Evolutionary conservation across 2,113 vertebrate genomes (phyloP).

Genomic region (Arizona elegans): DNA sequence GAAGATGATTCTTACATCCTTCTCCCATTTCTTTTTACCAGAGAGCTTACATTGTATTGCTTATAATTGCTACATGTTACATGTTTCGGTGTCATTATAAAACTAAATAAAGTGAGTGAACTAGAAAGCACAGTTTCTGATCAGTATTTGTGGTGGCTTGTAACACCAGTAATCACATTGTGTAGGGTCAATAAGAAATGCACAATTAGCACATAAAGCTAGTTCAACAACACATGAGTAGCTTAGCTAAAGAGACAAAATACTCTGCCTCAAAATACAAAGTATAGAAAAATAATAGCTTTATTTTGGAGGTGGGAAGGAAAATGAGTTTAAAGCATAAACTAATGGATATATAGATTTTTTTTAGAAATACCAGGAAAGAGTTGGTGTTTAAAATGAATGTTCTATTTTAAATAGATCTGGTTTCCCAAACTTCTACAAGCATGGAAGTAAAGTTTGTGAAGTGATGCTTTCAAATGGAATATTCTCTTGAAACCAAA

Average conservation of each 20-base stretch:
- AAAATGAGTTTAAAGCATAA: conserved; percentile 22
- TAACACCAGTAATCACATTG: conserved; percentile 30
- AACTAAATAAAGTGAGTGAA: conserved; percentile 47
- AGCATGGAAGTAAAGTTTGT: conserved; percentile 25
- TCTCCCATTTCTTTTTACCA: conserved; percentile 41
- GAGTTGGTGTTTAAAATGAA: not conserved
- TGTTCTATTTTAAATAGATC: conserved; percentile 20
- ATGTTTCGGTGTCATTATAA: conserved; percentile 57
- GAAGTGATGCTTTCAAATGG: conserved; percentile 11
- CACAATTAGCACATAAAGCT: conserved; percentile 30
- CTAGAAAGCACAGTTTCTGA: conserved; percentile 52
- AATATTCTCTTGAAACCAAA: conserved; percentile 22
- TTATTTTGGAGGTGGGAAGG: conserved; percentile 36
- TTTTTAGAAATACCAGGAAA: conserved; percentile 22
- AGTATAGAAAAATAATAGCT: conserved; percentile 4
- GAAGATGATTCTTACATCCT: conserved; percentile 34
- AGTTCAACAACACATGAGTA: conserved; percentile 29
- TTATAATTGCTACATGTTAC: conserved; percentile 51
- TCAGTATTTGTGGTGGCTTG: conserved; percentile 36
- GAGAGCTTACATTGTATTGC: conserved; percentile 52
- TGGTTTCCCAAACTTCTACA: not conserved
- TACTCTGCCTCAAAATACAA: conserved; percentile 30
- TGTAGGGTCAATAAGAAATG: conserved; percentile 42
- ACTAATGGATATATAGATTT: conserved; percentile 29
- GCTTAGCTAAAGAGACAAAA: conserved; percentile 37